Evolutionary conservation across 2,888 invertebrate genomes (phyloP).

Genomic region (Oscheius sp.): DNA sequence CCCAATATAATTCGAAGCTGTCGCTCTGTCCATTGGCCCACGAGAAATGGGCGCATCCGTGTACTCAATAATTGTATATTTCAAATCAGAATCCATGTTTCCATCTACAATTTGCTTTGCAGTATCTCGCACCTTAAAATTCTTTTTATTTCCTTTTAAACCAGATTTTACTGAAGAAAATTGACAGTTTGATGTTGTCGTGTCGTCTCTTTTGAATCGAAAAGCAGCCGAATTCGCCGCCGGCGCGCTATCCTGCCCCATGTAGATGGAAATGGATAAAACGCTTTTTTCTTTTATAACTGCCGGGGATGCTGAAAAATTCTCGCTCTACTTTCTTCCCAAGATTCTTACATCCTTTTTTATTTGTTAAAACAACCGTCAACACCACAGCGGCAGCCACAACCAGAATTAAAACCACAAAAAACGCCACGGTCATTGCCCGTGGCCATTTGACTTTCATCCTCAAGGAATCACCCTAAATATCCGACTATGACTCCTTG

Average conservation of each 20-base stretch:
- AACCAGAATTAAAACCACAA: constrained; percentile 9
- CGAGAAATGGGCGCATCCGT: neutral
- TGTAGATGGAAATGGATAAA: constrained; percentile 1
- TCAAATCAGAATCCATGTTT: neutral
- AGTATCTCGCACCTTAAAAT: neutral
- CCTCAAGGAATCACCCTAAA: neutral
- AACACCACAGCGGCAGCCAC: constrained; percentile 25
- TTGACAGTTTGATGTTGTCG: neutral
- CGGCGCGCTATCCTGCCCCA: neutral
- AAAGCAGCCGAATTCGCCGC: neutral
- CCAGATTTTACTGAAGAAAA: neutral
- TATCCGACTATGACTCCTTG: no score
- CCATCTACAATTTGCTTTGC: neutral
- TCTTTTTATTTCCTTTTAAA: neutral
- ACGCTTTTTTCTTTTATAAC: neutral
- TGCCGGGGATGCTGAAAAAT: neutral
- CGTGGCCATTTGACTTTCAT: constrained; percentile 22
- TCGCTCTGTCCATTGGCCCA: no score
- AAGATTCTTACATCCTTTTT: neutral
- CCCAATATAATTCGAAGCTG: neutral
- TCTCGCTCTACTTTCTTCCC: neutral
- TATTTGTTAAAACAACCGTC: constrained; percentile 26
- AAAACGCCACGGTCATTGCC: constrained; percentile 19
- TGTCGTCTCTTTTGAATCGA: constrained; percentile 5
- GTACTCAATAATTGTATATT: neutral